Percentiles rank a stretch among this genome's conserved stretches.
Conservation (phyloP, 1,140 invertebrate species). For the Drosophila setifemur region DNA sequence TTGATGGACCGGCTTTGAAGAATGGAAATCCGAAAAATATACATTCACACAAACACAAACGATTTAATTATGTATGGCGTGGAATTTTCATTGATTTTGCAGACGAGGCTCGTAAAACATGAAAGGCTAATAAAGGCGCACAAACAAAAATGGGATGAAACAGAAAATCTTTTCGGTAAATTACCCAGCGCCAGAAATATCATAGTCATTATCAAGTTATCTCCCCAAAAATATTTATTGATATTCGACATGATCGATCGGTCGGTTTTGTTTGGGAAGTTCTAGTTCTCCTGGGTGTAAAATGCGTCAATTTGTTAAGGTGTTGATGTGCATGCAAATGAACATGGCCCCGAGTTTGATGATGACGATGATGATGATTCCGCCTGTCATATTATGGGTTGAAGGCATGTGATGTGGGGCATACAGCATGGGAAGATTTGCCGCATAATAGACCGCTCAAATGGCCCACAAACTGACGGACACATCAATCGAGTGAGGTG, state of each 20-base stretch:
- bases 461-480: slow-evolving; percentile 25
- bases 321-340: slow-evolving; percentile 72
- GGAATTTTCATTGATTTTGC: slow-evolving; percentile 36
- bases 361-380: slow-evolving; percentile 37
- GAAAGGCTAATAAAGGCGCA: slow-evolving; percentile 44
- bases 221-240: slow-evolving; percentile 59
- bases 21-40: background rate
- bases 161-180: slow-evolving; percentile 22
- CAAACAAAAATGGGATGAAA: slow-evolving; percentile 13
- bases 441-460: slow-evolving; percentile 25
- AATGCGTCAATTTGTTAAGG: slow-evolving; percentile 70
- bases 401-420: slow-evolving; percentile 30
- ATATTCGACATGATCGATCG: slow-evolving; percentile 71
- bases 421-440: slow-evolving; percentile 1
- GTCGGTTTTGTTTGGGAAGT: slow-evolving; percentile 24
- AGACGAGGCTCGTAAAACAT: slow-evolving; percentile 30
- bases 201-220: slow-evolving; percentile 1
- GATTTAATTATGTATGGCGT: slow-evolving; percentile 10
- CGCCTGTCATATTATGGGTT: slow-evolving; percentile 47
- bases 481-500: slow-evolving; percentile 18
- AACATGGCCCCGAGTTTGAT: slow-evolving; percentile 28
- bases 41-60: background rate
- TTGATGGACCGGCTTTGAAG: slow-evolving; percentile 8
- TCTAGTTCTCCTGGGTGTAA: slow-evolving; percentile 5
- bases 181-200: background rate